A percentile compares a stretch with the other conserved stretches of the same genome.
Conservation (phyloP, 2,113 vertebrate species). For the Gopherus flavomarginatus region DNA sequence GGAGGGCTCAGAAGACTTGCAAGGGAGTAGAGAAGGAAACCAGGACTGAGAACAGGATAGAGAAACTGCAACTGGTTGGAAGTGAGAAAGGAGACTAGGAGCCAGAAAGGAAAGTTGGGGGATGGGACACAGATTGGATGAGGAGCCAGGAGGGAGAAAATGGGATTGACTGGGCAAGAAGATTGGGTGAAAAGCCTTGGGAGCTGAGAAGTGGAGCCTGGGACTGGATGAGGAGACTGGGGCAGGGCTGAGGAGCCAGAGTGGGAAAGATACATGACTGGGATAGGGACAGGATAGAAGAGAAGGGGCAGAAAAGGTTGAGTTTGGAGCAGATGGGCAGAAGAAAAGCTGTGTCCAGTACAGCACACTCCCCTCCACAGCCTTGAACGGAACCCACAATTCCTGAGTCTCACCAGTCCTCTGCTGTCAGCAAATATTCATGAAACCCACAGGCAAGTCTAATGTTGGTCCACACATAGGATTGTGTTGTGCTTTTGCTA, state of each 20-base stretch:
- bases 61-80: not conserved
- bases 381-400: not conserved
- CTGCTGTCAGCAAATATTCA: not conserved
- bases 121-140: no score
- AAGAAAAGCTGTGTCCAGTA: not conserved
- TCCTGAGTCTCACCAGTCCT: not conserved
- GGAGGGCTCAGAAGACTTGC: not conserved
- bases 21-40: not conserved
- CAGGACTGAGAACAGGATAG: no score
- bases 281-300: not conserved
- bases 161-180: not conserved
- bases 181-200: not conserved
- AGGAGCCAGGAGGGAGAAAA: no score
- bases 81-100: no score
- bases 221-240: not conserved
- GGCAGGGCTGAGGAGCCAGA: not conserved
- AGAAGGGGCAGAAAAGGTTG: not conserved
- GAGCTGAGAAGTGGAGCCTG: not conserved
- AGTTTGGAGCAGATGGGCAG: not conserved
- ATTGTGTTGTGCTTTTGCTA: not conserved
- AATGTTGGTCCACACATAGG: not conserved
- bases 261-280: not conserved
- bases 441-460: not conserved
- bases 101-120: no score
- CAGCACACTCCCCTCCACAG: not conserved